These are phyloP conservation scores for Myrmecophaga tridactyla DNA, from an alignment of 2,113 vertebrate genomes.

Conservation along the genomic window DNA sequence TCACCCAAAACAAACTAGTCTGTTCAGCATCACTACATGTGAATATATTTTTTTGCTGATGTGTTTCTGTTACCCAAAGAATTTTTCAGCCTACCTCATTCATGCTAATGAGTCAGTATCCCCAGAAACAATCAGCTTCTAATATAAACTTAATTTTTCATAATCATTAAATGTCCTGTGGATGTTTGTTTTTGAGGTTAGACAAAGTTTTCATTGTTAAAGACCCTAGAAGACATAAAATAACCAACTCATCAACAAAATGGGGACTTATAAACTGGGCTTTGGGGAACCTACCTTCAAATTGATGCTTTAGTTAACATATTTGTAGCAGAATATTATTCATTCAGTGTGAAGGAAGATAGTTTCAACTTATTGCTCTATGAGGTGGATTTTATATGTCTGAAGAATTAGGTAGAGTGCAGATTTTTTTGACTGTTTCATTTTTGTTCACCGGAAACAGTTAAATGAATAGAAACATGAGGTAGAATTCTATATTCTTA, in stretches of 20 bases:
- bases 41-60: not conserved
- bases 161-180: not conserved
- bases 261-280: not conserved
- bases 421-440: not conserved
- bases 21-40: not conserved
- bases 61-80: not conserved
- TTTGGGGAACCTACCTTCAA: not conserved
- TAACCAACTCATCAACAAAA: not conserved
- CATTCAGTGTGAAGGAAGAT: not conserved
- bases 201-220: conserved; percentile 19
- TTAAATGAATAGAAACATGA: not conserved
- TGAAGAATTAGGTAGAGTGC: not conserved
- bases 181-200: conserved; percentile 3
- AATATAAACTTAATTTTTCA: conserved; percentile 12
- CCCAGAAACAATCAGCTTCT: not conserved
- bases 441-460: not conserved
- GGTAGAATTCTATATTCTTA: not conserved
- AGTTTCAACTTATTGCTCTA: not conserved
- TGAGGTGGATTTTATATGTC: not conserved
- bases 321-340: not conserved
- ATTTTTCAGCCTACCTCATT: not conserved
- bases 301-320: not conserved
- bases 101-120: not conserved
- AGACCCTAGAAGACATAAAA: not conserved
- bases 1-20: not conserved